Evolutionary conservation across 2,797 vertebrate species (phyloP).

Genomic region (Astyanax mexicanus): DNA sequence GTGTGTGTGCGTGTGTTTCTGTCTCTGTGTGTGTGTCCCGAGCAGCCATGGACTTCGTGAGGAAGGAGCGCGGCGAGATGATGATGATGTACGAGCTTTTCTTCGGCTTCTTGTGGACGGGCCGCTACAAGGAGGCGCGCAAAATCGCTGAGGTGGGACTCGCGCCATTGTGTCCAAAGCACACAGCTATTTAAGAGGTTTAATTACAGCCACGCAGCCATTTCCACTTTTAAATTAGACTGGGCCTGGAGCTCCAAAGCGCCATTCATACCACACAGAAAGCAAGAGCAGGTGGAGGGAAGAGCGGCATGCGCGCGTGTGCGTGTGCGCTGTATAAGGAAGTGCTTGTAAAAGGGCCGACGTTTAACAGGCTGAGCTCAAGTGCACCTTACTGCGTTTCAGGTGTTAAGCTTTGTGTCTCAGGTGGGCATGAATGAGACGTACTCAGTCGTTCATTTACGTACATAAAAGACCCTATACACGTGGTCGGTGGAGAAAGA

Average conservation of each 20-base stretch:
- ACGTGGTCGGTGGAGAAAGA: not conserved
- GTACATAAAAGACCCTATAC: not conserved
- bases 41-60: conserved; percentile 90
- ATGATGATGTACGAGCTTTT: conserved; percentile 91
- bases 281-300: conserved; percentile 13
- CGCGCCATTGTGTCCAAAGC: conserved; percentile 65
- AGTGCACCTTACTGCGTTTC: conserved; percentile 17
- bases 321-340: not conserved
- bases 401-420: conserved; percentile 21
- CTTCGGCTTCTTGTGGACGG: conserved; percentile 91
- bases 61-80: conserved; percentile 90
- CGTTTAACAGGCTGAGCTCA: conserved; percentile 10
- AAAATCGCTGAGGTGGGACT: conserved; percentile 93
- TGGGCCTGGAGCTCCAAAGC: conserved; percentile 72
- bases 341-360: conserved; percentile 43
- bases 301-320: not conserved
- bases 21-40: conserved; percentile 14
- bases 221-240: conserved; percentile 79
- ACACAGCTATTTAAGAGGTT: conserved; percentile 75
- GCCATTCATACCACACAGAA: conserved; percentile 52
- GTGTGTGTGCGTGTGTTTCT: conserved; percentile 19
- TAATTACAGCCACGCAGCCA: conserved; percentile 80
- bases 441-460: conserved; percentile 58
- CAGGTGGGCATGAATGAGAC: conserved; percentile 15
- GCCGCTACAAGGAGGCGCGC: conserved; percentile 91